These are phyloP conservation scores for Anabas testudineus DNA, from an alignment of 2,797 vertebrate species.

Conservation along the genomic window DNA sequence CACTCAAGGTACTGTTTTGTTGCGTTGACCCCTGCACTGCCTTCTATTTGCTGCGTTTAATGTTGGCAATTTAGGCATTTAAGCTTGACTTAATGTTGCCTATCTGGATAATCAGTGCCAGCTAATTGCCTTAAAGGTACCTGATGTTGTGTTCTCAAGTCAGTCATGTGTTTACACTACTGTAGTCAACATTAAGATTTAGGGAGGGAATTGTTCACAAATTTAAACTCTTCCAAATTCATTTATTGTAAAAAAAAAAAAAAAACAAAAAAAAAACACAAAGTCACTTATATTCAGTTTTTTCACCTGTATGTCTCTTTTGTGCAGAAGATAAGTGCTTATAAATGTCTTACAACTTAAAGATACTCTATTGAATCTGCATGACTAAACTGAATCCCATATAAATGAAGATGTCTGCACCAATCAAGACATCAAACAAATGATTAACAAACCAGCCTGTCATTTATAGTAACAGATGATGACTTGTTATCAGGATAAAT, in stretches of 20 bases:
- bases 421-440: slow-evolving; percentile 14
- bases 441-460: background rate
- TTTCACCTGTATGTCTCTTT: background rate
- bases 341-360: background rate
- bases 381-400: background rate
- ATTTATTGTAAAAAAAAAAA: background rate
- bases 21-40: slow-evolving; percentile 66
- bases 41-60: slow-evolving; percentile 68
- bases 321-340: background rate
- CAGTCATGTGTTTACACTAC: slow-evolving; percentile 45
- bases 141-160: slow-evolving; percentile 55
- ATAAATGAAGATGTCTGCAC: background rate
- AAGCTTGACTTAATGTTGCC: slow-evolving; percentile 69
- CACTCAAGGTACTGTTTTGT: slow-evolving; percentile 21
- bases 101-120: slow-evolving; percentile 56
- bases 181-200: slow-evolving; percentile 28
- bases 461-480: slow-evolving; percentile 11
- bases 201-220: slow-evolving; percentile 10
- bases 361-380: background rate
- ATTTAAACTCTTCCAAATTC: slow-evolving; percentile 1
- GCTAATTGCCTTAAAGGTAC: slow-evolving; percentile 68
- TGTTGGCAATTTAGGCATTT: slow-evolving; percentile 75
- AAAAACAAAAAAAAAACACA: too few relatives aligned
- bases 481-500: slow-evolving; percentile 10
- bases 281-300: background rate